phyloP scores from a whole-genome alignment of 2,113 vertebrate genomes.

The Delphinapterus leucas region DNA sequence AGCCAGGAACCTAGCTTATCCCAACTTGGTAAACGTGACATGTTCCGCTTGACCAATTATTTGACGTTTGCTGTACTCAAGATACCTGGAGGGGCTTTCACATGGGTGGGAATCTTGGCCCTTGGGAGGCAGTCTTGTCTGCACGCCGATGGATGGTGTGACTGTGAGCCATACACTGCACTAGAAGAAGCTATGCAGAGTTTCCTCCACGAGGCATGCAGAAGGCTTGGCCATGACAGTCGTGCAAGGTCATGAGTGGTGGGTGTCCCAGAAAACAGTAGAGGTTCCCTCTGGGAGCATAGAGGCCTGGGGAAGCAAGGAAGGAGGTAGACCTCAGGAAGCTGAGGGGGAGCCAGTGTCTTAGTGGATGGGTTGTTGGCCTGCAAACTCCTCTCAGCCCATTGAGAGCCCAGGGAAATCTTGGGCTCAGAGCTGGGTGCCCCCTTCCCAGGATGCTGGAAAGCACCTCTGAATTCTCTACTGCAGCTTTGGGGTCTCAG shows the following conservation, averaged over 20 bases:
- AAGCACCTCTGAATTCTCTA: not conserved
- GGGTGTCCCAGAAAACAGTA: not conserved
- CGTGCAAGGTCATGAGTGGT: not conserved
- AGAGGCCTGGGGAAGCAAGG: not conserved
- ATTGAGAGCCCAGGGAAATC: not conserved
- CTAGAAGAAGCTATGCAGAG: not conserved
- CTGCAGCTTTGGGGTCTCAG: not conserved
- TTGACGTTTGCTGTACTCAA: not conserved
- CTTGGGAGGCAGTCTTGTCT: not conserved
- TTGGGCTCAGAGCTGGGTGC: not conserved
- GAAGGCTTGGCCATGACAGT: not conserved
- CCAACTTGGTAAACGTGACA: not conserved
- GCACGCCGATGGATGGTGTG: not conserved
- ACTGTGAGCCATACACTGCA: not conserved
- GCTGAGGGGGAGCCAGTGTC: not conserved
- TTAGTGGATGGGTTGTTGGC: not conserved
- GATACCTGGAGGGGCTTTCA: not conserved
- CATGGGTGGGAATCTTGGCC: not conserved
- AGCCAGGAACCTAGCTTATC: not conserved
- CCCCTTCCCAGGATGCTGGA: not conserved
- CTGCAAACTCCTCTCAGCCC: not conserved
- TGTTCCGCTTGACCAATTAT: not conserved
- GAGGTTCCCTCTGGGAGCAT: not conserved
- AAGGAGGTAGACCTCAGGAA: not conserved
- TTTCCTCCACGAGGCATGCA: not conserved